Conservation (phyloP, 2,888 invertebrate genomes). For the Ormia ochracea region DNA sequence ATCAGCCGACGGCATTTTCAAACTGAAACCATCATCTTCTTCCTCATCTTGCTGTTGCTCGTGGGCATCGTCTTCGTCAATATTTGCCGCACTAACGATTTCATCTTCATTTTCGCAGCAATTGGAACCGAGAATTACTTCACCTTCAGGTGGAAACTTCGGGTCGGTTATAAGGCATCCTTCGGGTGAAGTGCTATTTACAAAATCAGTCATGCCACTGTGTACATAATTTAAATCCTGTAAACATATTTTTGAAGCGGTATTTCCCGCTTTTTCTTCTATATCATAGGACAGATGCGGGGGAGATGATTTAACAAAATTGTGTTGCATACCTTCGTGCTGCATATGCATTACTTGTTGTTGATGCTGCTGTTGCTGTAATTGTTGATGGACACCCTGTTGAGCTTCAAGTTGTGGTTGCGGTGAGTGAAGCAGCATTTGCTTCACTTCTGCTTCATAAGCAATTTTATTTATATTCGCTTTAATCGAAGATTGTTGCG, state of each 20-base stretch:
- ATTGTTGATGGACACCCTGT: slow-evolving; percentile 21
- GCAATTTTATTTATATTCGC: slow-evolving; percentile 60
- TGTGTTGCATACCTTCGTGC: slow-evolving; percentile 46
- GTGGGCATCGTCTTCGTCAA: slow-evolving; percentile 7
- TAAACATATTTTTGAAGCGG: slow-evolving; percentile 29
- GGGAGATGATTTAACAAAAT: slow-evolving; percentile 44
- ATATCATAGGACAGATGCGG: slow-evolving; percentile 43
- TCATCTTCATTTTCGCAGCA: slow-evolving; percentile 51
- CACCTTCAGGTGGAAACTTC: slow-evolving; percentile 53
- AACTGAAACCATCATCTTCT: slow-evolving; percentile 73
- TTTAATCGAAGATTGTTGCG: slow-evolving; percentile 52
- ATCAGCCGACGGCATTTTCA: slow-evolving; percentile 71
- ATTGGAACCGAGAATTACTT: slow-evolving; percentile 36
- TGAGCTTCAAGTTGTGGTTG: slow-evolving; percentile 50
- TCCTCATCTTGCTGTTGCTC: slow-evolving; percentile 65
- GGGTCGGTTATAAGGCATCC: slow-evolving; percentile 52
- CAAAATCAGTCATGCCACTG: slow-evolving; percentile 29
- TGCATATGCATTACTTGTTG: slow-evolving; percentile 49
- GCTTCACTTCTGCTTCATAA: slow-evolving; percentile 62
- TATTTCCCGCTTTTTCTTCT: slow-evolving; percentile 17
- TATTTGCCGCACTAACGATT: slow-evolving; percentile 2
- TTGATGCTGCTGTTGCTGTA: slow-evolving; percentile 41
- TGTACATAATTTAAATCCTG: slow-evolving; percentile 46
- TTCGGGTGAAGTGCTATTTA: slow-evolving; percentile 17
- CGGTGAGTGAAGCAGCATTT: slow-evolving; percentile 58